Conservation (phyloP, 2,113 vertebrate species). For the Chlorodrepanis virens region DNA sequence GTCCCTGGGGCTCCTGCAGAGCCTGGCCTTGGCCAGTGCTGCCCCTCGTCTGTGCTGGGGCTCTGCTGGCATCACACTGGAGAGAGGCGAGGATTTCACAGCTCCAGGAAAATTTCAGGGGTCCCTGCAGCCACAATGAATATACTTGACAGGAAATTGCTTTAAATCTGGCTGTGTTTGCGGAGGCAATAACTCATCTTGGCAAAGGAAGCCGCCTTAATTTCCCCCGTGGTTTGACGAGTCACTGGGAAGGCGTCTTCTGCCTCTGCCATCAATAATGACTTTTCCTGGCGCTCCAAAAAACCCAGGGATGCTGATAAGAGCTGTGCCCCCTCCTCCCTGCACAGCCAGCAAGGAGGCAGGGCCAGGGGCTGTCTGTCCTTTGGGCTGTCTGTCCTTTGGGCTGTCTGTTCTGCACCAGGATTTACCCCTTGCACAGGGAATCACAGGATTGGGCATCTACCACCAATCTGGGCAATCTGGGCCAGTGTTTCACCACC, state of each 20-base stretch:
- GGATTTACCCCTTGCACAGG: neutral
- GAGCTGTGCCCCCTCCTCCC: neutral
- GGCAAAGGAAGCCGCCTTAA: slow-evolving; percentile 55
- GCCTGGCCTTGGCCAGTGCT: neutral
- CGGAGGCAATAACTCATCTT: slow-evolving; percentile 60
- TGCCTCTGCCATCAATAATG: slow-evolving; percentile 58
- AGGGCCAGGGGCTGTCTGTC: neutral
- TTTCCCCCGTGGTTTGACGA: slow-evolving; percentile 63
- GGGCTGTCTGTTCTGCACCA: neutral
- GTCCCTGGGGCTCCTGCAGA: neutral
- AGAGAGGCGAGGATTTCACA: neutral
- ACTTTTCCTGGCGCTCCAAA: neutral
- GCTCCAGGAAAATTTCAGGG: slow-evolving; percentile 18
- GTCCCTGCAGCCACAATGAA: slow-evolving; percentile 37
- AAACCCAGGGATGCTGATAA: neutral
- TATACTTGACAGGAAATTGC: slow-evolving; percentile 61
- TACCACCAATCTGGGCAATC: neutral
- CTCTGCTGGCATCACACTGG: neutral
- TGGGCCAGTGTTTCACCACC: neutral
- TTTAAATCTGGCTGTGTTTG: slow-evolving; percentile 56
- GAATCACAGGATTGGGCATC: neutral
- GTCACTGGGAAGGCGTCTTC: slow-evolving; percentile 29
- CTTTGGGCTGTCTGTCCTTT: neutral
- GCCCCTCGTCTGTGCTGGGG: neutral
- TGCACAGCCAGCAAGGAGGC: neutral